Conservation (phyloP, 2,888 invertebrate species). For the Oscheius sp. region DNA sequence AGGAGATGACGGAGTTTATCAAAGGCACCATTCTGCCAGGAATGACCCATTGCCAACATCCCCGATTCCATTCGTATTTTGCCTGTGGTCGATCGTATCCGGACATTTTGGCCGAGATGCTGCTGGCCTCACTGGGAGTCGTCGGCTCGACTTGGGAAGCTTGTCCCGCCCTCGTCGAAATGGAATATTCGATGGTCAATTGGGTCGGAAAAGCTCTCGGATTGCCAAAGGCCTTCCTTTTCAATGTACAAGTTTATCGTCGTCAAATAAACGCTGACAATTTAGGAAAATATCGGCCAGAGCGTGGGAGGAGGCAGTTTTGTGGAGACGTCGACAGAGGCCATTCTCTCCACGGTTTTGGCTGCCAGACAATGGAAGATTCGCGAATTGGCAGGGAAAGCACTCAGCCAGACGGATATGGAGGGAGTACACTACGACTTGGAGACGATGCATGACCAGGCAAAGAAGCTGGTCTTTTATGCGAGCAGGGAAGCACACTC, state of each 20-base stretch:
- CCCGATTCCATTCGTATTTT: conserved; percentile 97
- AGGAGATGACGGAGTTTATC: conserved; percentile 74
- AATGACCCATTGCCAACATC: conserved; percentile 96
- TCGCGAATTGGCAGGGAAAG: conserved; percentile 76
- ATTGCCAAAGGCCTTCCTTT: conserved; percentile 36
- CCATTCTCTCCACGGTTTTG: conserved; percentile 88
- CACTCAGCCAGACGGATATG: background rate
- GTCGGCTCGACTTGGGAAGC: conserved; percentile 93
- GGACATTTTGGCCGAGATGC: conserved; percentile 26
- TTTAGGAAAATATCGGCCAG: background rate
- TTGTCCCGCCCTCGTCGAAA: conserved; percentile 41
- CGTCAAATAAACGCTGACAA: background rate
- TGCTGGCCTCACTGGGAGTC: conserved; percentile 79
- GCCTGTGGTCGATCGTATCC: conserved; percentile 80
- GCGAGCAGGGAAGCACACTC: conserved; percentile 81
- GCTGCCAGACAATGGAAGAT: conserved; percentile 91
- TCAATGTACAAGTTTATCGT: background rate
- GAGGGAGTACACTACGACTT: conserved; percentile 9
- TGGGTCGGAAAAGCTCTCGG: conserved; percentile 43
- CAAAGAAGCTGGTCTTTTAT: conserved; percentile 29
- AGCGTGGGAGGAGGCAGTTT: conserved; percentile 34
- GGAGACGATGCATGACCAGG: conserved; percentile 18
- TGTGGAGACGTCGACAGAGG: conserved; percentile 91
- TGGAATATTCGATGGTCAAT: conserved; percentile 41
- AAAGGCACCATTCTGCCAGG: background rate